Conservation (phyloP, 2,797 vertebrate species). For the Vultur gryphus region DNA sequence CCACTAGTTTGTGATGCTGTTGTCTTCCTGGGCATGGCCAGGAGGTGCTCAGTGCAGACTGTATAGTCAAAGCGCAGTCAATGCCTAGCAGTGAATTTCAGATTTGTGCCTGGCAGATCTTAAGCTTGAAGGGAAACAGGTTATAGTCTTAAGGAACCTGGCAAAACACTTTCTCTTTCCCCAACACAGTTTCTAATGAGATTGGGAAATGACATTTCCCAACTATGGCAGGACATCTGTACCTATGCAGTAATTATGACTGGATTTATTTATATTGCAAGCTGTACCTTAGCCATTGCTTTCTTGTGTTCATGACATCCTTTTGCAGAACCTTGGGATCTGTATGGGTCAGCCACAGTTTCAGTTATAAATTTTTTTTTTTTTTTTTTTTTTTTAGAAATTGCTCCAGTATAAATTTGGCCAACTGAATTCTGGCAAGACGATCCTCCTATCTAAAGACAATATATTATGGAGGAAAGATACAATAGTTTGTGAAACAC, state of each 20-base stretch:
- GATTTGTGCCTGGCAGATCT: not conserved
- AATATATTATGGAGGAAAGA: not conserved
- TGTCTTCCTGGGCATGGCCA: not conserved
- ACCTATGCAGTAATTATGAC: not conserved
- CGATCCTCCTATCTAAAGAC: not conserved
- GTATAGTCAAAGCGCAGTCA: not conserved
- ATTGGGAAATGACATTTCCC: not conserved
- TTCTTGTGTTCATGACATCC: not conserved
- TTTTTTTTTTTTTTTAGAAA: not conserved
- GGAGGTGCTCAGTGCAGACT: not conserved
- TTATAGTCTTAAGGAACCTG: not conserved
- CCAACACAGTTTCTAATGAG: not conserved
- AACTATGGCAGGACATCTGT: not conserved
- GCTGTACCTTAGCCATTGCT: not conserved
- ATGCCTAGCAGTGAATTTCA: not conserved
- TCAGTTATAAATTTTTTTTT: not conserved
- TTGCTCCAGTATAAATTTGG: not conserved
- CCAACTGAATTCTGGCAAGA: not conserved
- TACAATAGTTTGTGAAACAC: not conserved
- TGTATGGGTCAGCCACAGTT: not conserved
- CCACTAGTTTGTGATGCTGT: not conserved
- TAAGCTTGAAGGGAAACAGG: not conserved
- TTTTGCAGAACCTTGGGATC: not conserved
- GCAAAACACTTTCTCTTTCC: not conserved
- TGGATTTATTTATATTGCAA: not conserved